Base-by-base conservation (phyloP, 2,113 vertebrate species). In the Notarius lentiginosus region DNA sequence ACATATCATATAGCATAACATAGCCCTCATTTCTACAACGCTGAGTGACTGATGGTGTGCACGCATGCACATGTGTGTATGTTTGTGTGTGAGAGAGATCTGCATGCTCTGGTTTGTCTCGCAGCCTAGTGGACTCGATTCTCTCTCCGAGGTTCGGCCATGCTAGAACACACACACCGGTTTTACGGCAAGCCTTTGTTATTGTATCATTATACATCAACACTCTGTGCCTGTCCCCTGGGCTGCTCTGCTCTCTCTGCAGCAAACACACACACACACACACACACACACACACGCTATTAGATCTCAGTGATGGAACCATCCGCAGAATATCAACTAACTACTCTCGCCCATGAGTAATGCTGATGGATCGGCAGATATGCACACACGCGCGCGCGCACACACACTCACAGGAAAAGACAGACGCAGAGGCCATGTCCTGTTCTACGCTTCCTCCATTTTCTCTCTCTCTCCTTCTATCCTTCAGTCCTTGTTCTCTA, bases 181-280 rank as follows among this genome's bases (percentile, higher is more conserved):
- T 89, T 89, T 87, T 84, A 87, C 34, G 77, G 61, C 51, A 72
- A 3, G 47, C 72, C 87, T 88, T 89, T 88, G 88, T 87, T 89
- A 91, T 91, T 91, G 88, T 90, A 88, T 88, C 83, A 87, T 90
- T 90, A 90, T 87, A 89, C 83, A 91, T 87, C 87, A 90, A 91
- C 90, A 91, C 89, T 86, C 41, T 70, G 76, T 72, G 85, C 82
- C 56, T 86, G 83, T 88, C 87, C 85, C 89, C 61, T 76, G 85
- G 82, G 89, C 60, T 86, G 63, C 73, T 89, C 84, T 79, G 56
- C 61, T 88, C 66, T 83, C 56, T 87, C 86, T 17, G 70, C 60
- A 68, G 61, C 79, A 82, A 66, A 88, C 87, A 81, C 83, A 73
- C 77, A 86, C 85, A 61, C 79, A 61, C 66, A 75, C 61, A 84